Evolutionary conservation across 2,888 invertebrate species (phyloP).

Genomic region (Tipula confusa): DNA sequence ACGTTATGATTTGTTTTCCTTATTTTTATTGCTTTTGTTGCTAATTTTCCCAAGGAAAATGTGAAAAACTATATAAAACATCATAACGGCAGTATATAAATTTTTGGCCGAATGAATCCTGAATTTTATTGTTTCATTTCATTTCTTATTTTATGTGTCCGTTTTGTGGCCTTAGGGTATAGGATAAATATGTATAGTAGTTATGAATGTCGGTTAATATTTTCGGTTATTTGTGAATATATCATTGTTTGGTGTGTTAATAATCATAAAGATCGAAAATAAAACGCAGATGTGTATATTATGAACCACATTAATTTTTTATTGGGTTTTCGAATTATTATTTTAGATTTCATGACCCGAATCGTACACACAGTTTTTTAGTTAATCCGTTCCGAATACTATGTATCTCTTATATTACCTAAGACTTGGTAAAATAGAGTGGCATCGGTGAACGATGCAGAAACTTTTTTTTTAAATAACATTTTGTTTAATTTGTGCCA

Average conservation of each 20-base stretch:
- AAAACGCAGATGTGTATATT: no score
- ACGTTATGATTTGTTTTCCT: not conserved
- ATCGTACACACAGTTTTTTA: no score
- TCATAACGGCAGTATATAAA: not conserved
- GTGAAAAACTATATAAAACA: not conserved
- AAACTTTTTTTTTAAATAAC: no score
- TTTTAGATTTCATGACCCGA: no score
- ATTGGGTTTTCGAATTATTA: no score
- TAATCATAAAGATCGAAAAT: not conserved
- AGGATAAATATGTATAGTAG: not conserved
- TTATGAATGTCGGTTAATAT: not conserved
- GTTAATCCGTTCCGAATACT: no score
- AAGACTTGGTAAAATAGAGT: no score
- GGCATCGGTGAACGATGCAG: no score
- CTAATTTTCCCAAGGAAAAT: not conserved
- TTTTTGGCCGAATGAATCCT: not conserved
- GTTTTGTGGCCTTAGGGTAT: not conserved
- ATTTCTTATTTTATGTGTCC: not conserved
- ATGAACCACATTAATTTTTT: no score
- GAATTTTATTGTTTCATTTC: slow-evolving; percentile 20
- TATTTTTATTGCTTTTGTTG: not conserved
- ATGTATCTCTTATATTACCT: no score
- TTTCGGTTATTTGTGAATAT: not conserved
- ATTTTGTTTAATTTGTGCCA: no score
- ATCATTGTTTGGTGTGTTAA: not conserved